A percentile compares a stretch with the other conserved stretches of the same genome.
These are phyloP conservation scores for Yponomeuta evonymella DNA, from an alignment of 2,888 invertebrate genomes.

Conservation along the genomic window DNA sequence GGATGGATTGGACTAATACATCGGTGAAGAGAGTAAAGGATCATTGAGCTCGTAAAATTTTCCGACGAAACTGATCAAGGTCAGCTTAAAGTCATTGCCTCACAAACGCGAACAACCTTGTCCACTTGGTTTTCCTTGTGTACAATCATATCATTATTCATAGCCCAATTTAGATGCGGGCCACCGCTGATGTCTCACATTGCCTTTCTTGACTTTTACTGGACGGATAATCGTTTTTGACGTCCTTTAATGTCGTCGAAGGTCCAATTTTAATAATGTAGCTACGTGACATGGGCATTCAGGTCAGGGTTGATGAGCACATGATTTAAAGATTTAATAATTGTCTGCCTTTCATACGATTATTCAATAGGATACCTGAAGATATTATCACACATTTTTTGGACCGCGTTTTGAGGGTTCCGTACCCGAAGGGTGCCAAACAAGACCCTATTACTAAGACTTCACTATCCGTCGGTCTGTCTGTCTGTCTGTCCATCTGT, in stretches of 20 bases:
- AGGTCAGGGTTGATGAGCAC: background rate
- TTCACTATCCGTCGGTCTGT: too few species aligned
- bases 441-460: too few species aligned
- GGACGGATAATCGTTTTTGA: background rate
- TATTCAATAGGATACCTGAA: too few species aligned
- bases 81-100: background rate
- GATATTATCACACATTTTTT: too few species aligned
- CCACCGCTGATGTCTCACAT: background rate
- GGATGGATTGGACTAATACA: too few species aligned
- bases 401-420: too few species aligned
- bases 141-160: background rate
- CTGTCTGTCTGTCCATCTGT: too few species aligned
- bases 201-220: conserved; percentile 1
- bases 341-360: too few species aligned
- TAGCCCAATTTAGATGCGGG: background rate
- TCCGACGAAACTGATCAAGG: background rate
- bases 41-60: background rate
- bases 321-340: background rate
- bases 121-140: background rate
- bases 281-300: background rate
- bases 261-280: background rate
- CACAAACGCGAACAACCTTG: background rate
- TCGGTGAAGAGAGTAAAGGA: too few species aligned
- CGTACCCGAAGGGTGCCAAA: too few species aligned
- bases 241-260: background rate